A percentile compares a stretch with the other conserved stretches of the same genome.
Conservation (phyloP, 2,113 vertebrate genomes). For the Solea solea region DNA sequence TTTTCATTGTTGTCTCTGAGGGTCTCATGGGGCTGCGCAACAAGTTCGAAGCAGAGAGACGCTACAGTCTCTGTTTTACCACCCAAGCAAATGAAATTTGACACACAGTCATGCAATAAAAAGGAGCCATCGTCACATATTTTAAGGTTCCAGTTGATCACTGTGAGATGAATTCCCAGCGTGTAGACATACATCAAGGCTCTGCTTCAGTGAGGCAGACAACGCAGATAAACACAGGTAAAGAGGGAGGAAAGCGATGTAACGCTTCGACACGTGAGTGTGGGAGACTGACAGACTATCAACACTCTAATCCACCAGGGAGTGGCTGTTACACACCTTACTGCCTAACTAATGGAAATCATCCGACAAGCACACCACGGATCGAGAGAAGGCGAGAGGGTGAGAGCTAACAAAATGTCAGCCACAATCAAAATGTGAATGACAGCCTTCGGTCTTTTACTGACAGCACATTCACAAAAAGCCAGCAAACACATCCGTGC, state of each 20-base stretch:
- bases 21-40: too few species aligned
- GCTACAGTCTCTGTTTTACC: background rate
- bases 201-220: conserved; percentile 30
- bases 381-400: conserved; percentile 37
- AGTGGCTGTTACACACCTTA: conserved; percentile 53
- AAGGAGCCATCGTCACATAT: background rate
- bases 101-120: background rate
- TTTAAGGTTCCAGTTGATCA: conserved; percentile 24
- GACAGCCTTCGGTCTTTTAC: conserved; percentile 53
- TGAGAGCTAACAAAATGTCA: conserved; percentile 60
- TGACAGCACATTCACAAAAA: conserved; percentile 39
- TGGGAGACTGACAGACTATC: conserved; percentile 63
- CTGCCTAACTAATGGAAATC: conserved; percentile 59
- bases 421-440: conserved; percentile 63
- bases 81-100: conserved; percentile 17
- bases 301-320: conserved; percentile 50
- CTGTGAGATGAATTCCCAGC: background rate
- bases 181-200: conserved; percentile 4
- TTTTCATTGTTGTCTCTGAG: too few species aligned
- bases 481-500: background rate
- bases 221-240: conserved; percentile 9
- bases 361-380: conserved; percentile 47
- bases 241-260: background rate
- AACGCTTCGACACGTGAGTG: conserved; percentile 11
- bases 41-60: background rate